Conservation (phyloP, 2,113 vertebrate species). For the Cephalopterus ornatus region DNA sequence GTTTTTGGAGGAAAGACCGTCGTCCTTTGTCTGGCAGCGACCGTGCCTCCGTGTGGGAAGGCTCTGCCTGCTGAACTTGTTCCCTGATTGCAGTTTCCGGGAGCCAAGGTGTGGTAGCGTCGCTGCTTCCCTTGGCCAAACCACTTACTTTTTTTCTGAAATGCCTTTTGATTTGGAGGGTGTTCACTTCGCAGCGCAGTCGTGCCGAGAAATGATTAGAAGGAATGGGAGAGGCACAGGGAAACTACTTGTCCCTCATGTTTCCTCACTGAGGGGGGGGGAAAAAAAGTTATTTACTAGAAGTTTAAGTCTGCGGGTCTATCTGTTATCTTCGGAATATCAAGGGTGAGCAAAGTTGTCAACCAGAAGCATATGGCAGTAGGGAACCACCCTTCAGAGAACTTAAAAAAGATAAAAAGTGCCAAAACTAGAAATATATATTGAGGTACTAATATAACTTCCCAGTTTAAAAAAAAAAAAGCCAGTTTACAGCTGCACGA, state of each 20-base stretch:
- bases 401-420: background rate
- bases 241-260: background rate
- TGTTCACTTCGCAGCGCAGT: background rate
- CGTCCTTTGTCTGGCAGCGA: background rate
- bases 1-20: background rate
- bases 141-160: slow-evolving; percentile 24
- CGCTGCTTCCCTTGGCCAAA: slow-evolving; percentile 51
- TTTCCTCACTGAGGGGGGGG: background rate
- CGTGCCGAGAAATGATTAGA: background rate
- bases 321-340: background rate
- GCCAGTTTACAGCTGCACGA: background rate
- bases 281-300: background rate
- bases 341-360: background rate
- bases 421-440: background rate
- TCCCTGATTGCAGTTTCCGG: slow-evolving; percentile 6
- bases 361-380: background rate
- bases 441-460: background rate
- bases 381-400: background rate
- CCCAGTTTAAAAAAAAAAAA: background rate
- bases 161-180: background rate
- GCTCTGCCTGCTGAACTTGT: background rate
- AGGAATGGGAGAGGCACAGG: background rate
- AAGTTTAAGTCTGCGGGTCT: background rate
- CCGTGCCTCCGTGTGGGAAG: background rate
- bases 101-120: slow-evolving; percentile 33